Evolutionary conservation across 2,113 vertebrate species (phyloP).

Genomic region (Chaetura pelagica): DNA sequence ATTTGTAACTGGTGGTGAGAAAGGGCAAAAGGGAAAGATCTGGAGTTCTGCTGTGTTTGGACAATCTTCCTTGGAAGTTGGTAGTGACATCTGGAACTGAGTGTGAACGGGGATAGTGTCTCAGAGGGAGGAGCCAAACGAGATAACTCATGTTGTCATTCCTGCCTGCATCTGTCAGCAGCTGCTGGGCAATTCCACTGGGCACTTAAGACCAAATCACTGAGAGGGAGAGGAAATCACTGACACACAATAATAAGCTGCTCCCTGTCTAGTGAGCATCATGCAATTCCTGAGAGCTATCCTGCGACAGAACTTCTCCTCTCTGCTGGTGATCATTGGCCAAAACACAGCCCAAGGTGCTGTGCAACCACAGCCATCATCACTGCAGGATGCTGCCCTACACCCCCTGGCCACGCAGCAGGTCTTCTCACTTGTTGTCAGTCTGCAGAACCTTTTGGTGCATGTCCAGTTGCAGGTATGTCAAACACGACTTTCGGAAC

Average conservation of each 20-base stretch:
- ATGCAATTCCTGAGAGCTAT: slow-evolving; percentile 84
- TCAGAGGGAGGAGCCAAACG: not conserved
- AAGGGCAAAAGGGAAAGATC: not conserved
- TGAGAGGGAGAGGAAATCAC: not conserved
- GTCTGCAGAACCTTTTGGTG: slow-evolving; percentile 87
- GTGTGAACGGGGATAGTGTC: not conserved
- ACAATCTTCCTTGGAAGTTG: not conserved
- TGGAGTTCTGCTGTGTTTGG: not conserved
- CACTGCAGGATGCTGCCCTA: slow-evolving; percentile 73
- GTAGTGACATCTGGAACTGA: not conserved
- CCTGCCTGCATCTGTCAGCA: not conserved
- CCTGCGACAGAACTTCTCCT: slow-evolving; percentile 81
- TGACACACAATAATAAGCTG: not conserved
- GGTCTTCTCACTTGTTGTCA: slow-evolving; percentile 77
- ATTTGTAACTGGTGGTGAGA: not conserved
- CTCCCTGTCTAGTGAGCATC: slow-evolving; percentile 80
- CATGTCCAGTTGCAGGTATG: slow-evolving; percentile 77
- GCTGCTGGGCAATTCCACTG: not conserved
- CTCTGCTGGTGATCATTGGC: slow-evolving; percentile 75
- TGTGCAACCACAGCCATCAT: slow-evolving; percentile 37
- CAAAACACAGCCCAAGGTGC: slow-evolving; percentile 13
- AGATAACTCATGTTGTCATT: not conserved
- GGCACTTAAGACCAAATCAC: not conserved
- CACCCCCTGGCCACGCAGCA: slow-evolving; percentile 80
- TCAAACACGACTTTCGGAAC: not conserved